Base-by-base conservation (phyloP, 35 echinoderm and acorn worm species). In the Nesometra sesokonis region DNA sequence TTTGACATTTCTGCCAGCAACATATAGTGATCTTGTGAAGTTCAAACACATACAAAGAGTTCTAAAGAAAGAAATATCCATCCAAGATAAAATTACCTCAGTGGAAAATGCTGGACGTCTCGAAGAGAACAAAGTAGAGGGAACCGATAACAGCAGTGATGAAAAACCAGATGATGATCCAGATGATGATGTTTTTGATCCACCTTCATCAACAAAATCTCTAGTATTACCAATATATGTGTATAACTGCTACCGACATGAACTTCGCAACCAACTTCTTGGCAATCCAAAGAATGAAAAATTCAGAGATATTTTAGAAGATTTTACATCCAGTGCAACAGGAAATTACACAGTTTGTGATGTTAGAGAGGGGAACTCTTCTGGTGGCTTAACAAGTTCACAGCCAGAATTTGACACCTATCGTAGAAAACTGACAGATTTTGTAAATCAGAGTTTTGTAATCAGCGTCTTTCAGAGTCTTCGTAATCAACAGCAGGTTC, bases 401-500 rank as follows among this genome's bases (percentile, higher is more conserved):
- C 34, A 83, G 7, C 33, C 32, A 38, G 34, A 34, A 39, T 39
- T 83, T 30, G 36, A 35, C 13, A 38, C 2, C 9, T 39, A 36
- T 29, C 37, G 81, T 39, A 83, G 32, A 35, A 83, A 35, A 37
- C 30, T 83, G 35, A 37, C 81, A 30, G 81, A 83, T 39, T 35
- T 29, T 30, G 85, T 94, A 17, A 85, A 94, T 30, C 91, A 92
- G 80, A 76, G 84, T 17, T 99, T 99, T 86, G 96, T 94, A n/a
- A 46, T 93, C 17, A 93, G 89, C 5, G 46, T 99, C n/a, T 99
- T 92, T 77, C 89, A 90, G 85, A 92, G 96, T 82, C 82, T 99
- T 2, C 92, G 93, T 57, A 82, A 57, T 31, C 83, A 85, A 0
- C 92, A 94, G 57, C 47, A 85, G 43, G 88, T 99, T n/a, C 90